These are phyloP conservation scores for human DNA, from an alignment of 2,113 vertebrate genomes.

Conservation along the genomic window GRCh38 chr2:186464501-186465000, in stretches of 20 bases:
- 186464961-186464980: neutral
- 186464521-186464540: no score
- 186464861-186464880: neutral
- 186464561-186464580: no score
- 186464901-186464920: neutral
- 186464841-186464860: neutral
- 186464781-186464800: neutral
- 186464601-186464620: no score
- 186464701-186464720: neutral
- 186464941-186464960: neutral
- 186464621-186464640: no score
- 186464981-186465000: neutral
- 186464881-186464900: neutral
- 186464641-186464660: no score
- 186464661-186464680: neutral
- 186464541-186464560: no score
- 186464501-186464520: no score
- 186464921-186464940: neutral
- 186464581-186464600: no score
- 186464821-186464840: neutral
- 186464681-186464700: neutral
- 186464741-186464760: slow-evolving; percentile 14
- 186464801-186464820: neutral
- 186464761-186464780: neutral
- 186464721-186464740: slow-evolving; percentile 4